Evolutionary conservation across 2,113 vertebrate genomes (phyloP).

Genomic region (Thryonomys swinderianus): DNA sequence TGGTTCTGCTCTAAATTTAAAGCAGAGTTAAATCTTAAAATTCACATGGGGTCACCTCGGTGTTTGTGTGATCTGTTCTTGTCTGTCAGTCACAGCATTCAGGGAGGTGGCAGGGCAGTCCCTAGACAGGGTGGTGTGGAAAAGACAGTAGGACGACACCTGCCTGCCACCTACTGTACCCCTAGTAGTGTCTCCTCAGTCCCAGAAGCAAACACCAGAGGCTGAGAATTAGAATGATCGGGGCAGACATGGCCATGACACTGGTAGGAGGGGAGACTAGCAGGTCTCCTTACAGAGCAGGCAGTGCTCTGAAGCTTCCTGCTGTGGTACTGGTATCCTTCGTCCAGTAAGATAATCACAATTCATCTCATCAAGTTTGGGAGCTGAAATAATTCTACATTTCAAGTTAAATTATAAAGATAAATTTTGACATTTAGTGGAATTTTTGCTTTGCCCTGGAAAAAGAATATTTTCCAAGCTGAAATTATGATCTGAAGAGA

Average conservation of each 20-base stretch:
- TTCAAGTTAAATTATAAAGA: not conserved
- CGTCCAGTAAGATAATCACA: not conserved
- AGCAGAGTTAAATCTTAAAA: not conserved
- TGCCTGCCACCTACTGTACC: not conserved
- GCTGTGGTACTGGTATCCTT: not conserved
- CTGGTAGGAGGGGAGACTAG: not conserved
- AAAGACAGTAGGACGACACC: rapidly evolving
- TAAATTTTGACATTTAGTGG: not conserved
- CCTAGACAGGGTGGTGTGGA: not conserved
- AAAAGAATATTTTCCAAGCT: not conserved
- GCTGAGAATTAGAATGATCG: not conserved
- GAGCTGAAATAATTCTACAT: not conserved
- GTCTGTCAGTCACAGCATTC: not conserved
- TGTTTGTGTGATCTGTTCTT: not conserved
- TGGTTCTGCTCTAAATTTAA: not conserved
- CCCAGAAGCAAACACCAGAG: not conserved
- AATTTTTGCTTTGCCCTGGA: not conserved
- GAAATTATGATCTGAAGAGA: not conserved
- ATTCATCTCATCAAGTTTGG: not conserved
- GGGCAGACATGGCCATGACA: not conserved
- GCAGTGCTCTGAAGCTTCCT: not conserved
- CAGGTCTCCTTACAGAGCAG: rapidly evolving
- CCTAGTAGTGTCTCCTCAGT: rapidly evolving
- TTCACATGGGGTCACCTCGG: not conserved
- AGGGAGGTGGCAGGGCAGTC: not conserved